Percentiles rank a stretch among this genome's conserved stretches.
These are phyloP conservation scores for Corythornis leucogaster DNA, from an alignment of 2,797 vertebrate species.

Conservation along the genomic window DNA sequence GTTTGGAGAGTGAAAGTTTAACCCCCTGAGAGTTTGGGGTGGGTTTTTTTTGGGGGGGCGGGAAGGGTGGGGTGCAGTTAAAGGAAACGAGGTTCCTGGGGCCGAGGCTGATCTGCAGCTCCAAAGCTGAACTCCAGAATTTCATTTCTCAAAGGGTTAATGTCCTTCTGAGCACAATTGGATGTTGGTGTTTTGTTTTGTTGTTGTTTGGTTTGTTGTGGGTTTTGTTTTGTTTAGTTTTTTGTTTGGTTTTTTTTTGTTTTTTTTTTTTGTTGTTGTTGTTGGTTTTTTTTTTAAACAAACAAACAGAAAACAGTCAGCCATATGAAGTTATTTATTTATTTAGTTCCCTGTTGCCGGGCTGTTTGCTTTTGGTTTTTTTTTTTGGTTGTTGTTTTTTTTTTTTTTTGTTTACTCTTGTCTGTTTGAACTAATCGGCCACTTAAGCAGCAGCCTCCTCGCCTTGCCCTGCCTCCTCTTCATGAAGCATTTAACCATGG, in stretches of 20 bases:
- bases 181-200: not conserved
- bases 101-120: not conserved
- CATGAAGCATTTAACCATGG: constrained; percentile 82
- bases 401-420: constrained; percentile 81
- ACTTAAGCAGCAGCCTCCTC: constrained; percentile 68
- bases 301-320: not conserved
- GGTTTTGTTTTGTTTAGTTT: too few relatives aligned
- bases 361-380: constrained; percentile 19
- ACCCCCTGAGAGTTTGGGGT: not conserved
- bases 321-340: constrained; percentile 67
- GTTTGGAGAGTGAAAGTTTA: not conserved
- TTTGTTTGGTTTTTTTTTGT: not conserved
- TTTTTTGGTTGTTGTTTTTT: constrained; percentile 40
- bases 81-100: not conserved
- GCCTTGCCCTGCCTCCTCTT: constrained; percentile 73
- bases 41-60: too few relatives aligned
- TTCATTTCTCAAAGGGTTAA: constrained; percentile 29
- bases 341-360: too few relatives aligned
- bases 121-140: not conserved
- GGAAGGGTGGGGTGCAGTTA: not conserved
- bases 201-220: not conserved
- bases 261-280: not conserved
- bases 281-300: not conserved
- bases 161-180: not conserved
- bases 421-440: constrained; percentile 84